Evolutionary conservation across 2,113 vertebrate species (phyloP), one percentile per base, ranked within the genome.

Genomic region (Shinisaurus crocodilurus): DNA sequence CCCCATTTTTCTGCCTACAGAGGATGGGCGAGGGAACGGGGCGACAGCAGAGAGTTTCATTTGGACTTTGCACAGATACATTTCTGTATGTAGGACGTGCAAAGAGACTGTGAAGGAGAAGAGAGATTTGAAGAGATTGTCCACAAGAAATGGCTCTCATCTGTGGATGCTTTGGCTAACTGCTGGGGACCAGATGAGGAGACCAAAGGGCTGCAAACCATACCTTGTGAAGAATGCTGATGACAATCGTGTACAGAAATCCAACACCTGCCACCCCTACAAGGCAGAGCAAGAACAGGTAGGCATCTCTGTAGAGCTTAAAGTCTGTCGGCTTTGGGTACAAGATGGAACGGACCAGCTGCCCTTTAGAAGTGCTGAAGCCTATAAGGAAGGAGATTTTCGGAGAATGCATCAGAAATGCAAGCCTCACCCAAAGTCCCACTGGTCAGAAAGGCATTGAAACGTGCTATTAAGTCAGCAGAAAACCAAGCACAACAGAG

Each of bases 311-410:
- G 97, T 99, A 99, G 95, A 99, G 98, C 94, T 99, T 99, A 94
- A 99, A 99, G 95, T 99, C 99, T 18, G 98, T 99, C 93, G 99
- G 99, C 95, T 99, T 99, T 82, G 99, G 99, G 95, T 99, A 99
- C 2, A 99, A 95, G 95, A 99, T 99, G 88, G 98, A 99, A 89
- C 98, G 98, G 74, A 99, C 98, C 95, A 99, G 98, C 94, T 99
- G 99, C 89, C 99, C 99, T 97, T 99, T 99, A 70, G 99, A 98
- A 93, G 99, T 99, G 96, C 98, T 98, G 96, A 99, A 99, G 89
- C 99, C 99, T 99, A 95, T 29, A 88, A 86, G 79, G 79, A 89
- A 89, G n/a, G 40, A 57, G 93, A 86, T 0, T 37, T 63, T 65
- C 50, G n/a, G 25, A 65, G 77, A 57, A 10, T 48, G 88, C 0